Conservation (phyloP, 2,113 vertebrate species). For the Cephalophus harveyi region DNA sequence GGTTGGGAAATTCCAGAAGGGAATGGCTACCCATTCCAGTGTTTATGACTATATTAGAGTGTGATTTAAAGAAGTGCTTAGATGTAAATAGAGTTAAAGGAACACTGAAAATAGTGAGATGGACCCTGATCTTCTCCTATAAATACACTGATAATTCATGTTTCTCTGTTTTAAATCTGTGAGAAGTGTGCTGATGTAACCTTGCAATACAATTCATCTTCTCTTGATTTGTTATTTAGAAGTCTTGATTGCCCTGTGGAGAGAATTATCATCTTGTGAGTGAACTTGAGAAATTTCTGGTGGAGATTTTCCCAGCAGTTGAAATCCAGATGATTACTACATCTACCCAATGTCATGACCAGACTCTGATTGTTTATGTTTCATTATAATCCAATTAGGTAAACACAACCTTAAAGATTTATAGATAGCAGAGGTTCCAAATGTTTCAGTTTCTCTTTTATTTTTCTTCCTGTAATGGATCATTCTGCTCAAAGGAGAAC, state of each 20-base stretch:
- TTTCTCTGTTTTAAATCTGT: constrained; percentile 32
- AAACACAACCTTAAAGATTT: constrained; percentile 22
- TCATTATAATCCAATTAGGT: constrained; percentile 41
- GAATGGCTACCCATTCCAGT: neutral
- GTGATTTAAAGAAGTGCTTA: constrained; percentile 4
- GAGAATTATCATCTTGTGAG: constrained; percentile 6
- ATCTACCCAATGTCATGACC: neutral
- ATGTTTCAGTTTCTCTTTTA: neutral
- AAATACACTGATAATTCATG: neutral
- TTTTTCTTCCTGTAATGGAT: constrained; percentile 33
- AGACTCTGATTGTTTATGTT: neutral
- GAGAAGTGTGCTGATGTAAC: constrained; percentile 26
- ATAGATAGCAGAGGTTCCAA: neutral
- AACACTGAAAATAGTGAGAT: neutral
- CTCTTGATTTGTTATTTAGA: constrained; percentile 53
- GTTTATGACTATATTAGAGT: neutral
- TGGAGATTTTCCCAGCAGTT: constrained; percentile 10
- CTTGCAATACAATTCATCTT: constrained; percentile 44
- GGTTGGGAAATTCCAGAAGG: too few species aligned
- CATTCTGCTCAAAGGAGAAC: constrained; percentile 10
- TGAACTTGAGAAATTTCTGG: constrained; percentile 34
- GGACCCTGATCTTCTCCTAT: neutral
- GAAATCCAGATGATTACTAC: constrained; percentile 23
- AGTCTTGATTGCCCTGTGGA: constrained; percentile 34
- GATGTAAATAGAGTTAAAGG: constrained; percentile 38